Percentiles rank a stretch among this genome's conserved stretches.
phyloP scores from a whole-genome alignment of 2,113 vertebrate genomes.

The Cynocephalus volans region DNA sequence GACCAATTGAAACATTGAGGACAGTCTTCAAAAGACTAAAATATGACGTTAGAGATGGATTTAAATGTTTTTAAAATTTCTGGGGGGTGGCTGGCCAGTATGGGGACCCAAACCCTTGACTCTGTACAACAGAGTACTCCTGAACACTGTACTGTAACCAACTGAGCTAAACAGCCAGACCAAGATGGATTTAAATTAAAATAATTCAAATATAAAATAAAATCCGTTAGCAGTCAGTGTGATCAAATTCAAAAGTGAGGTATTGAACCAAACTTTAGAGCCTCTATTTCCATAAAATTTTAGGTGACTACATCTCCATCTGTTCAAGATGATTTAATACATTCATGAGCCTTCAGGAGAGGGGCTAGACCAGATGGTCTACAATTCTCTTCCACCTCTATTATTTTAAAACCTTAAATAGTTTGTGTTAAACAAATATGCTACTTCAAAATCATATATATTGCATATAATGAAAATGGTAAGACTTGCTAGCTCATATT shows the following conservation, averaged over 20 bases:
- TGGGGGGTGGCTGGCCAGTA: too few relatives aligned
- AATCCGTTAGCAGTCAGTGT: not conserved
- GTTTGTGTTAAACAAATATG: slow-evolving; percentile 9
- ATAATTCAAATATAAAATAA: not conserved
- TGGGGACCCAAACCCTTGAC: too few relatives aligned
- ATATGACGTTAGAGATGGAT: not conserved
- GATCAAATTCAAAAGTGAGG: not conserved
- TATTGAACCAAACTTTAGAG: not conserved
- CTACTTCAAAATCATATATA: not conserved
- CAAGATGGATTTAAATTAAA: slow-evolving; percentile 42
- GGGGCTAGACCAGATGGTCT: not conserved
- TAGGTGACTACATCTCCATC: slow-evolving; percentile 50
- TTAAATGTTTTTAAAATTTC: not conserved
- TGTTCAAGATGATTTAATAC: slow-evolving; percentile 42
- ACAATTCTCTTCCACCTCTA: slow-evolving; percentile 41
- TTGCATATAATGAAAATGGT: not conserved
- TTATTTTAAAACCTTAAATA: slow-evolving; percentile 56
- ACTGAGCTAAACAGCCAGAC: too few relatives aligned
- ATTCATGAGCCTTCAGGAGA: slow-evolving; percentile 35
- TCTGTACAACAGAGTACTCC: too few relatives aligned
- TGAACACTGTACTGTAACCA: too few relatives aligned
- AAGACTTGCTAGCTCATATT: not conserved
- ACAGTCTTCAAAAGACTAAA: not conserved
- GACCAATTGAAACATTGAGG: not conserved
- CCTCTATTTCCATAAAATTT: slow-evolving; percentile 24